These are phyloP conservation scores for Therioaphis trifolii DNA, from an alignment of 2,888 invertebrate genomes.

Conservation along the genomic window DNA sequence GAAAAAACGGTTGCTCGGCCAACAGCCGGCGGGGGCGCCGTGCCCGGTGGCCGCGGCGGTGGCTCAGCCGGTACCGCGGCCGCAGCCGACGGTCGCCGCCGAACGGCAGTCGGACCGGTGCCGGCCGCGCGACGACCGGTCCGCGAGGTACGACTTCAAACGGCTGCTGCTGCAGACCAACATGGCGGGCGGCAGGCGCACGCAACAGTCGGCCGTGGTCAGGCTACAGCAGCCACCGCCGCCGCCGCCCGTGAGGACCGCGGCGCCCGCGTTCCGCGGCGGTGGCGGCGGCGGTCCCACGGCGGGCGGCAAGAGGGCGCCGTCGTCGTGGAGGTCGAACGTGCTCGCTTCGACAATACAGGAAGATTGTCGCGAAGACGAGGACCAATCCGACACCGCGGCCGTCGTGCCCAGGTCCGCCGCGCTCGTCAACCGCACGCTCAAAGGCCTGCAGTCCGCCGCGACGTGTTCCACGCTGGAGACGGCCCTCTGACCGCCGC, in stretches of 20 bases:
- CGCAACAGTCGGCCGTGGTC: slow-evolving; percentile 42
- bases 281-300: not conserved
- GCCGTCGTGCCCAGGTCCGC: slow-evolving; percentile 25
- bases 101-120: slow-evolving; percentile 33
- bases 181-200: slow-evolving; percentile 53
- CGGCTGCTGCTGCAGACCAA: slow-evolving; percentile 55
- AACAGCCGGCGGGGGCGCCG: slow-evolving; percentile 25
- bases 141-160: slow-evolving; percentile 57
- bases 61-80: no score
- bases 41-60: slow-evolving; percentile 61
- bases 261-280: not conserved
- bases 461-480: slow-evolving; percentile 34
- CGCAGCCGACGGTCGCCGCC: not conserved
- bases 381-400: slow-evolving; percentile 70
- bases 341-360: slow-evolving; percentile 87
- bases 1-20: slow-evolving; percentile 71
- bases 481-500: slow-evolving; percentile 37
- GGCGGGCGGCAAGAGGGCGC: not conserved
- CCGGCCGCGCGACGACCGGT: slow-evolving; percentile 23
- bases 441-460: slow-evolving; percentile 4
- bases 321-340: slow-evolving; percentile 73
- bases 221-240: slow-evolving; percentile 25
- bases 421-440: slow-evolving; percentile 40
- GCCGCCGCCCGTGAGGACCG: not conserved
- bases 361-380: slow-evolving; percentile 84